A percentile compares a stretch with the other conserved stretches of the same genome.
phyloP scores from a whole-genome alignment of 2,797 vertebrate species.

The Eulemur rubriventer region DNA sequence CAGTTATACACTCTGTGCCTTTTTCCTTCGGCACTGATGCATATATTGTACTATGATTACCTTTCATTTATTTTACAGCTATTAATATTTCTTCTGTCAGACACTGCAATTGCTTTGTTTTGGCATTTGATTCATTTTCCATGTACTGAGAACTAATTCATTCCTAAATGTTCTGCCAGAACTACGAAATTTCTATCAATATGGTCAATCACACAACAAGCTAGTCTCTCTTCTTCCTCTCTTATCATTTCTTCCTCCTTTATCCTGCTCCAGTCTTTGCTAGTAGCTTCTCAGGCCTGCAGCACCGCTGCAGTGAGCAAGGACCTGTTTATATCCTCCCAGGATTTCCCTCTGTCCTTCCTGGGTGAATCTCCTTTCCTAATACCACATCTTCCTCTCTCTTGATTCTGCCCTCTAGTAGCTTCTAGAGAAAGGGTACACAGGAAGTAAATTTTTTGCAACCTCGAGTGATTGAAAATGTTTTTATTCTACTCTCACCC shows the following conservation, averaged over 20 bases:
- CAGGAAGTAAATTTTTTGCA: background rate
- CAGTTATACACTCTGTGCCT: background rate
- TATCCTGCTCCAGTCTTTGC: background rate
- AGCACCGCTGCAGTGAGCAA: background rate
- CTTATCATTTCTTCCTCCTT: background rate
- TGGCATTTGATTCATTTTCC: constrained; percentile 19
- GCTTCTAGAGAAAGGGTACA: background rate
- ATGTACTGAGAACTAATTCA: background rate
- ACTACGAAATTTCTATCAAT: background rate
- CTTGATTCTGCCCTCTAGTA: background rate
- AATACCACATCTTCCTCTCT: background rate
- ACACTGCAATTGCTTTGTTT: background rate
- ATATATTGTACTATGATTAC: background rate
- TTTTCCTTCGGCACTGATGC: background rate
- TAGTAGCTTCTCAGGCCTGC: background rate
- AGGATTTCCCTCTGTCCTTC: background rate
- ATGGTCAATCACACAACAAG: background rate
- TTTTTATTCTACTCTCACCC: background rate
- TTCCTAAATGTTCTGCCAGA: background rate
- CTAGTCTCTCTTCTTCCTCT: background rate
- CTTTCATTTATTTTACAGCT: background rate
- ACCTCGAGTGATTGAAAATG: background rate
- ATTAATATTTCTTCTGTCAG: background rate
- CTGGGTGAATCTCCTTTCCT: background rate
- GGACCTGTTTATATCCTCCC: too few species aligned